phyloP scores from a whole-genome alignment of 2,888 invertebrate genomes.

The Exocentrus adspersus region DNA sequence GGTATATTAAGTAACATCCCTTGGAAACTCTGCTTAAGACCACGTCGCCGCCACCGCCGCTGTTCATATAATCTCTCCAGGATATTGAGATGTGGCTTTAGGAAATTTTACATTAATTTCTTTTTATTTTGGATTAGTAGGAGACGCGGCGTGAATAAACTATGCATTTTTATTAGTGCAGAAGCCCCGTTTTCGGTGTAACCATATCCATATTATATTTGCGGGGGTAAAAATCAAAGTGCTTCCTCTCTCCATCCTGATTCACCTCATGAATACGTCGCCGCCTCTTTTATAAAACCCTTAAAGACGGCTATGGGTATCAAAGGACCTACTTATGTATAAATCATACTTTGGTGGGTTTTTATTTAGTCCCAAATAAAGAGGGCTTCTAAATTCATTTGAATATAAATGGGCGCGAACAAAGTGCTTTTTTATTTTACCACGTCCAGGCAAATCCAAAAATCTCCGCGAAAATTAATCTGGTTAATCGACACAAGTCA shows the following conservation, averaged over 20 bases:
- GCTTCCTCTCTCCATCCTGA: conserved; percentile 56
- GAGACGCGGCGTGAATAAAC: conserved; percentile 56
- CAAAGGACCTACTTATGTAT: conserved; percentile 57
- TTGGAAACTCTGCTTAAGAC: background rate
- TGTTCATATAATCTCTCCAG: conserved; percentile 11
- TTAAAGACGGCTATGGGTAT: conserved; percentile 54
- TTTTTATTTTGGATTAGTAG: conserved; percentile 57
- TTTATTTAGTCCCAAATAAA: conserved; percentile 51
- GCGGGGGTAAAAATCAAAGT: conserved; percentile 63
- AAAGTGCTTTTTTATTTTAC: conserved; percentile 37
- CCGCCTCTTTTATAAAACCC: conserved; percentile 55
- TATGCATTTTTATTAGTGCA: conserved; percentile 64
- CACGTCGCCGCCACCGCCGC: background rate
- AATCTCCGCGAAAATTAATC: background rate
- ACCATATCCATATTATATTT: conserved; percentile 63
- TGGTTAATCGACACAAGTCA: no score
- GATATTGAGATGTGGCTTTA: conserved; percentile 31
- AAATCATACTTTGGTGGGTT: conserved; percentile 55
- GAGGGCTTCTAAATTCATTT: conserved; percentile 49
- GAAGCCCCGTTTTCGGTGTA: conserved; percentile 57
- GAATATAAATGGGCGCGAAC: conserved; percentile 45
- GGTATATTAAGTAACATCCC: no score
- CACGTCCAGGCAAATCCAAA: background rate
- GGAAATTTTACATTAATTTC: conserved; percentile 52
- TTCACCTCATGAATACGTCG: conserved; percentile 60